phyloP scores from a whole-genome alignment of 2,888 invertebrate species.

The Clusia tigrina region DNA sequence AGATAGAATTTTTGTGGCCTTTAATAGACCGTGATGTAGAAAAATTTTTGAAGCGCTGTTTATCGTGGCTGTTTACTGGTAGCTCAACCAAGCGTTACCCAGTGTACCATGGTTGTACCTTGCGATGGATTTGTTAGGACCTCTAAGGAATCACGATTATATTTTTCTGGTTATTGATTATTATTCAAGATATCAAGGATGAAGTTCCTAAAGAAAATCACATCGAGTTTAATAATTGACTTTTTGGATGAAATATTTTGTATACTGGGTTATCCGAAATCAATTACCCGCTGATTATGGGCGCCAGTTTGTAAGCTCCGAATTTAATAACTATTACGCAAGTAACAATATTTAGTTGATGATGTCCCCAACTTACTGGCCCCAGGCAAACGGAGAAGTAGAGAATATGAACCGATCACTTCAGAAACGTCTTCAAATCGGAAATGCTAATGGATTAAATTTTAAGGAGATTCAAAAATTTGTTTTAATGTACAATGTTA shows the following conservation, averaged over 20 bases:
- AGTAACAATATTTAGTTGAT: slow-evolving; percentile 22
- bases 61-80: no score
- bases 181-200: slow-evolving; percentile 30
- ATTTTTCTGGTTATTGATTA: slow-evolving; percentile 30
- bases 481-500: no score
- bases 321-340: slow-evolving; percentile 24
- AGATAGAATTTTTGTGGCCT: slow-evolving; percentile 33
- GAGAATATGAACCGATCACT: slow-evolving; percentile 28
- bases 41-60: slow-evolving; percentile 28
- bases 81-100: no score
- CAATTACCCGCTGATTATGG: slow-evolving; percentile 31
- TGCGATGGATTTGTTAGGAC: slow-evolving; percentile 26
- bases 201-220: slow-evolving; percentile 20
- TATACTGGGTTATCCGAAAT: slow-evolving; percentile 26
- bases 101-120: slow-evolving; percentile 24
- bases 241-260: slow-evolving; percentile 25
- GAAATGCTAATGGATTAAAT: slow-evolving; percentile 24
- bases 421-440: slow-evolving; percentile 26
- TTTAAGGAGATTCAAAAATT: no score
- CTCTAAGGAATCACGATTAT: slow-evolving; percentile 29
- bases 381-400: slow-evolving; percentile 28
- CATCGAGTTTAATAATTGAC: slow-evolving; percentile 18
- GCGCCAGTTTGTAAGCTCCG: slow-evolving; percentile 27
- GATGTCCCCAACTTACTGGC: slow-evolving; percentile 28
- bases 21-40: slow-evolving; percentile 28